Percentiles rank a stretch among this genome's conserved stretches.
phyloP scores from a whole-genome alignment of 2,888 invertebrate genomes.

The Polymixis flavicincta region DNA sequence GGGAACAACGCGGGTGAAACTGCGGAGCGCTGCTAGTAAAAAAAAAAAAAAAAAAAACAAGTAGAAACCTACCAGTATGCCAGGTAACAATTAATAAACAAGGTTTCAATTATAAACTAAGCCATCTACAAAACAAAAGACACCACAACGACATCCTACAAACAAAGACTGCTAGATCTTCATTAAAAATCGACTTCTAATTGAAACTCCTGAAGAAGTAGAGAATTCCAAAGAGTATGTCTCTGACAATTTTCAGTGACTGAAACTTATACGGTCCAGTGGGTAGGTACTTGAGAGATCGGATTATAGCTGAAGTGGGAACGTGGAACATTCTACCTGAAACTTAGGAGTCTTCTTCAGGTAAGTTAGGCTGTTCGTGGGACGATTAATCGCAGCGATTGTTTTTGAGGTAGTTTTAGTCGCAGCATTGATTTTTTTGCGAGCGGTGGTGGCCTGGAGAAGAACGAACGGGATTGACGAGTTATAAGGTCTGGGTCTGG shows the following conservation, averaged over 20 bases:
- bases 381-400: constrained; percentile 19
- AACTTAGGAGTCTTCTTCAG: constrained; percentile 56
- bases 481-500: not conserved
- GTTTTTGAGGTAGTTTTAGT: not conserved
- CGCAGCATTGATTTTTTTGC: not conserved
- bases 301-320: constrained; percentile 65
- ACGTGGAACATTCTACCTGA: constrained; percentile 47
- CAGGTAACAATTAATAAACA: not conserved
- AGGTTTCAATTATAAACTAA: not conserved
- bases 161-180: constrained; percentile 42
- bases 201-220: constrained; percentile 43
- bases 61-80: not conserved
- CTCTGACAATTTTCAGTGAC: constrained; percentile 37
- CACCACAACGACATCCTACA: not conserved
- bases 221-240: constrained; percentile 34
- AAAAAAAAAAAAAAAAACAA: not conserved
- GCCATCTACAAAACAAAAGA: not conserved
- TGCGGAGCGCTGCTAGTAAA: no score
- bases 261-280: constrained; percentile 62
- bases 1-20: no score
- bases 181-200: constrained; percentile 49
- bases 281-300: constrained; percentile 60
- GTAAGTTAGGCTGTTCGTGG: constrained; percentile 18
- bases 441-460: not conserved
- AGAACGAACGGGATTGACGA: not conserved